These are phyloP conservation scores for Eristalinus aeneus DNA, from an alignment of 2,888 invertebrate genomes.

Conservation along the genomic window DNA sequence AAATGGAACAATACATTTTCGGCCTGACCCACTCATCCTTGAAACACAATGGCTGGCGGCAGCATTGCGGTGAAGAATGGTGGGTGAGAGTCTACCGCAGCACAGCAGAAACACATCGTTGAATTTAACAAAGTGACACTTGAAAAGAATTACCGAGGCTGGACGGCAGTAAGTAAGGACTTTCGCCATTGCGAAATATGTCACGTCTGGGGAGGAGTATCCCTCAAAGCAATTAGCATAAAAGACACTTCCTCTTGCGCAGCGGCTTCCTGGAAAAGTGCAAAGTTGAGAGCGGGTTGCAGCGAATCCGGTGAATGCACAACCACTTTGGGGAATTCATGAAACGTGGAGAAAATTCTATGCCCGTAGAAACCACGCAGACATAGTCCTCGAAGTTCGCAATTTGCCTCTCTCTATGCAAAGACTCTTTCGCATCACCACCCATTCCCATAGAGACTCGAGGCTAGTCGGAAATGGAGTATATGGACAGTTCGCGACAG, in stretches of 20 bases:
- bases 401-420: too few species aligned
- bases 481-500: not conserved
- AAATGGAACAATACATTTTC: constrained; percentile 14
- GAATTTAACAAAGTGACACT: constrained; percentile 14
- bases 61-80: not conserved
- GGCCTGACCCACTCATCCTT: not conserved
- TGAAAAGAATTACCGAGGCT: not conserved
- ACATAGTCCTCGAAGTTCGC: too few species aligned
- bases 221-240: constrained; percentile 26
- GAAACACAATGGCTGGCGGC: not conserved
- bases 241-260: not conserved
- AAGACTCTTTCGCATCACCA: too few species aligned
- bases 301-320: not conserved
- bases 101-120: not conserved
- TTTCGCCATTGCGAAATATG: not conserved
- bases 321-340: not conserved
- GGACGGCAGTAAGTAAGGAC: constrained; percentile 1
- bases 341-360: not conserved
- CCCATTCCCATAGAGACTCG: not conserved
- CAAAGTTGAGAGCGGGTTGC: not conserved
- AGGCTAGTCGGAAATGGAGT: not conserved
- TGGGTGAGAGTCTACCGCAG: not conserved
- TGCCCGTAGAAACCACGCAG: too few species aligned
- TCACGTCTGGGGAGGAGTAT: not conserved
- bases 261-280: not conserved